These are phyloP conservation scores for Florisuga fusca DNA, from an alignment of 2,797 vertebrate species.

Conservation along the genomic window DNA sequence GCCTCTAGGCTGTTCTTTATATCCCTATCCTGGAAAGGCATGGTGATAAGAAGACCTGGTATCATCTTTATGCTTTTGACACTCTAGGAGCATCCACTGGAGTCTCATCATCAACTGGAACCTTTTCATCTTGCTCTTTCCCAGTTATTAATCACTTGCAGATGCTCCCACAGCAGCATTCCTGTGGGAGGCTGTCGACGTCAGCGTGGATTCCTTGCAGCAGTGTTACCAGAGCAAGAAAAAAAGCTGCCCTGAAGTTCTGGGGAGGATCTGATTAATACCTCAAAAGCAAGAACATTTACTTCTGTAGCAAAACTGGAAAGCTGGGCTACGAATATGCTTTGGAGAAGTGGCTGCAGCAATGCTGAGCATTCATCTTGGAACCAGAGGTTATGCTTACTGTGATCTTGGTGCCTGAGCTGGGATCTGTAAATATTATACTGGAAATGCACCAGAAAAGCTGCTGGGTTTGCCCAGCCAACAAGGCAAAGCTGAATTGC, in stretches of 20 bases:
- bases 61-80: background rate
- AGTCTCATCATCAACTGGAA: constrained; percentile 11
- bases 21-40: background rate
- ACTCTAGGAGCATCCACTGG: background rate
- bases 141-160: constrained; percentile 56
- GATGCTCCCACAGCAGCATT: constrained; percentile 49
- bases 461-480: background rate
- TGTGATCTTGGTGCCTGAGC: background rate
- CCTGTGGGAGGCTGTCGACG: constrained; percentile 19
- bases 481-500: background rate
- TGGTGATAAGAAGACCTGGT: background rate
- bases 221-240: constrained; percentile 17
- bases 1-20: background rate
- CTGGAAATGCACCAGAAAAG: background rate
- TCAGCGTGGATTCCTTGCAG: constrained; percentile 27
- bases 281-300: constrained; percentile 35
- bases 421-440: background rate
- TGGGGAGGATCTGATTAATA: constrained; percentile 6
- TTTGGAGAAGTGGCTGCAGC: background rate
- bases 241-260: constrained; percentile 7
- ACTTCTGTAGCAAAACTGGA: background rate
- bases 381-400: background rate
- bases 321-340: background rate
- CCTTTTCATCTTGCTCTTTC: constrained; percentile 8
- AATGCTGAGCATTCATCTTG: background rate